These are phyloP conservation scores for Hypotaenidia okinawae DNA, from an alignment of 2,797 vertebrate genomes.

Conservation along the genomic window DNA sequence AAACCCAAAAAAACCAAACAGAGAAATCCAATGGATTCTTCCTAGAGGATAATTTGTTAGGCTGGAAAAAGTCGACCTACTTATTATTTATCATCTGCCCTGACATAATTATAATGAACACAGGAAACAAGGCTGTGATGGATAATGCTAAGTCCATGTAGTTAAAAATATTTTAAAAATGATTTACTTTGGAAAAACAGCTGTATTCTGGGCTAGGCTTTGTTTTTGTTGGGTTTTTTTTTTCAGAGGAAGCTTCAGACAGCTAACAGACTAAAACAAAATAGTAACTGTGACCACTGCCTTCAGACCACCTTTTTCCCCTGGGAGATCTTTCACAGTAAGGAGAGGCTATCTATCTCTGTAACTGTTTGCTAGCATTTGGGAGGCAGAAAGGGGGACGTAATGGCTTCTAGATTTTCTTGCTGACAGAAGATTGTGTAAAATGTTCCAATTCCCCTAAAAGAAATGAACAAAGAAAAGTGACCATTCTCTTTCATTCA, in stretches of 20 bases:
- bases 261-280: neutral
- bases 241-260: neutral
- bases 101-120: neutral
- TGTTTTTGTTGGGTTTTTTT: neutral
- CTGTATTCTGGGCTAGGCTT: neutral
- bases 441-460: neutral
- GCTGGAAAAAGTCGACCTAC: neutral
- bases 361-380: neutral
- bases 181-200: neutral
- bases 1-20: no score
- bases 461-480: neutral
- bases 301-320: neutral
- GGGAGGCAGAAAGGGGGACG: neutral
- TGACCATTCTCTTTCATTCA: neutral
- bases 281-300: neutral
- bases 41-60: neutral
- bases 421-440: neutral
- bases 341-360: neutral
- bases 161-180: neutral
- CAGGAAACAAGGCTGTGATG: neutral
- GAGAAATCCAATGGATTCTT: neutral
- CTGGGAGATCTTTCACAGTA: neutral
- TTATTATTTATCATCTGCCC: neutral
- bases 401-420: neutral
- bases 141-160: neutral